Evolutionary conservation across 2,888 invertebrate species (phyloP).

Genomic region (Baronia brevicornis): DNA sequence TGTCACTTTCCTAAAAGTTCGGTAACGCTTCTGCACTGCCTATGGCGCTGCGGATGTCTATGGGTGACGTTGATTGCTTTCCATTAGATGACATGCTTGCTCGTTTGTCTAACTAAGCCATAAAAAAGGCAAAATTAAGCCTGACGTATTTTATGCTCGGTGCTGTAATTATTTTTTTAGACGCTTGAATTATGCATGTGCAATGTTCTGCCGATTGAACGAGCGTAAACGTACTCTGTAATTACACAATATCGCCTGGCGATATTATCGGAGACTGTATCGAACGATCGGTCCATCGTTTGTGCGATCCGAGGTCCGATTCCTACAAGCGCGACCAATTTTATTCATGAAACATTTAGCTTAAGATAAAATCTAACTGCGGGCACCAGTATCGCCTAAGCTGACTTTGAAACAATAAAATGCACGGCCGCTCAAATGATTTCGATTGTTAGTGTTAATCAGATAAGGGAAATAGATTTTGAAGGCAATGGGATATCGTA

Average conservation of each 20-base stretch:
- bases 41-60: no score
- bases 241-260: slow-evolving; percentile 55
- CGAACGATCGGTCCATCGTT: slow-evolving; percentile 39
- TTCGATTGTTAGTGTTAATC: slow-evolving; percentile 63
- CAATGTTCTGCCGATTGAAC: slow-evolving; percentile 43
- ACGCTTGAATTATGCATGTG: slow-evolving; percentile 43
- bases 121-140: no score
- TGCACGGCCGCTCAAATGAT: slow-evolving; percentile 43
- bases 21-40: no score
- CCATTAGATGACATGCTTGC: no score
- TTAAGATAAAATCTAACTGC: slow-evolving; percentile 57
- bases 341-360: slow-evolving; percentile 70
- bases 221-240: slow-evolving; percentile 48
- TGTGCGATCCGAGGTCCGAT: slow-evolving; percentile 50
- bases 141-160: no score
- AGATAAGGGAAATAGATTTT: slow-evolving; percentile 55
- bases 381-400: slow-evolving; percentile 38
- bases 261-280: slow-evolving; percentile 46
- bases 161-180: no score
- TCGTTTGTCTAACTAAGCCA: no score
- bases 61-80: no score
- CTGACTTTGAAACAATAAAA: slow-evolving; percentile 31
- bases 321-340: slow-evolving; percentile 65
- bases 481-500: slow-evolving; percentile 42
- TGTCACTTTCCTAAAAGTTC: no score